phyloP scores from a whole-genome alignment of 2,797 vertebrate species.

The Spea hammondii region DNA sequence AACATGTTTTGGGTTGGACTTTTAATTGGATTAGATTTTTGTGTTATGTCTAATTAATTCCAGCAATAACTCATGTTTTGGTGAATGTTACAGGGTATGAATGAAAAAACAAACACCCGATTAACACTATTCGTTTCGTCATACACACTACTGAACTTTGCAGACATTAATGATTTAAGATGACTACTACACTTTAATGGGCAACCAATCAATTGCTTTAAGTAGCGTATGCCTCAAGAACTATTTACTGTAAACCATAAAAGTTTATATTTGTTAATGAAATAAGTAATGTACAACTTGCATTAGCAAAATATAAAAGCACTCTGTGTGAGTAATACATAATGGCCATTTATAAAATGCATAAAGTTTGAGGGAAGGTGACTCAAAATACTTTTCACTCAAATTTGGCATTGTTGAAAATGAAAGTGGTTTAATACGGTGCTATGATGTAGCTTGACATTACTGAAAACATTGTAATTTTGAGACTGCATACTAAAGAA shows the following conservation, averaged over 20 bases:
- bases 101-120: background rate
- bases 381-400: background rate
- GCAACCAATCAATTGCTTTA: conserved; percentile 8
- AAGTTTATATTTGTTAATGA: conserved; percentile 25
- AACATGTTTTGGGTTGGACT: background rate
- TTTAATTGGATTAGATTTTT: background rate
- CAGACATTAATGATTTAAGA: conserved; percentile 9
- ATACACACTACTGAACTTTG: background rate
- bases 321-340: background rate
- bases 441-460: too few relatives aligned
- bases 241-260: conserved; percentile 23
- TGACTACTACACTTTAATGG: background rate
- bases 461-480: too few relatives aligned
- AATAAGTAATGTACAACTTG: conserved; percentile 13
- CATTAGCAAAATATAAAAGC: background rate
- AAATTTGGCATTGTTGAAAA: background rate
- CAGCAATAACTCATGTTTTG: background rate
- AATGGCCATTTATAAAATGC: background rate
- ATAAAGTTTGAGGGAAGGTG: background rate
- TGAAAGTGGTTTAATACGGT: too few relatives aligned
- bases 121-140: background rate
- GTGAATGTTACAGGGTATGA: background rate
- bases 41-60: background rate
- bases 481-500: too few relatives aligned
- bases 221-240: background rate